A percentile compares a stretch with the other conserved stretches of the same genome.
Conservation (phyloP, 2,113 vertebrate genomes). For the Microtus oregoni region DNA sequence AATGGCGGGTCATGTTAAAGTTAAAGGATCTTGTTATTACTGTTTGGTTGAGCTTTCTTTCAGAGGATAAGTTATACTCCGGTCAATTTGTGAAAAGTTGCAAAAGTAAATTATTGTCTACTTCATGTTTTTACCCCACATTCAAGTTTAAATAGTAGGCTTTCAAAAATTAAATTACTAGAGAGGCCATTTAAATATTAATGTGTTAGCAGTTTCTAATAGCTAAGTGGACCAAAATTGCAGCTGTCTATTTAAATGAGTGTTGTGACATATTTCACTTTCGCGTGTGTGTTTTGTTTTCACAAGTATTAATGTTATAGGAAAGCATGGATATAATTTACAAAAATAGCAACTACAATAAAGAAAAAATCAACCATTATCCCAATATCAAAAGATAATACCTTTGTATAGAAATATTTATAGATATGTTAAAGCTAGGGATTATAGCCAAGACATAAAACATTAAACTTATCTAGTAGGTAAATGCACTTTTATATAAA, state of each 20-base stretch:
- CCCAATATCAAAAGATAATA: neutral
- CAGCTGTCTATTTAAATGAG: neutral
- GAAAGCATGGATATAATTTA: neutral
- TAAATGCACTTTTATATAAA: neutral
- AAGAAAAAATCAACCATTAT: neutral
- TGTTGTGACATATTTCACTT: neutral
- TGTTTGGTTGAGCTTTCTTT: neutral
- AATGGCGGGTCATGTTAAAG: neutral
- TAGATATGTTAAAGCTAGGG: neutral
- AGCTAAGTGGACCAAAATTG: neutral
- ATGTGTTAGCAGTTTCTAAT: neutral
- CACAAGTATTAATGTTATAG: slow-evolving; percentile 16
- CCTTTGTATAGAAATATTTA: neutral
- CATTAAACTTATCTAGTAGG: slow-evolving; percentile 13
- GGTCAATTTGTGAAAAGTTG: neutral
- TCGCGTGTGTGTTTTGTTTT: neutral
- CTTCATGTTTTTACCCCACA: neutral
- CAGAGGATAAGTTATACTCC: neutral
- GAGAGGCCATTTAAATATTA: neutral
- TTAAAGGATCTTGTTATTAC: neutral
- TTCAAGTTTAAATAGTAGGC: neutral
- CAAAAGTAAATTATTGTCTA: neutral
- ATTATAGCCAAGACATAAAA: neutral
- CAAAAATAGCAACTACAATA: neutral
- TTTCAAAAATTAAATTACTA: slow-evolving; percentile 15